Percentiles rank a stretch among this genome's conserved stretches.
These are phyloP conservation scores for Timema cristinae DNA, from an alignment of 2,888 invertebrate species.

Conservation along the genomic window DNA sequence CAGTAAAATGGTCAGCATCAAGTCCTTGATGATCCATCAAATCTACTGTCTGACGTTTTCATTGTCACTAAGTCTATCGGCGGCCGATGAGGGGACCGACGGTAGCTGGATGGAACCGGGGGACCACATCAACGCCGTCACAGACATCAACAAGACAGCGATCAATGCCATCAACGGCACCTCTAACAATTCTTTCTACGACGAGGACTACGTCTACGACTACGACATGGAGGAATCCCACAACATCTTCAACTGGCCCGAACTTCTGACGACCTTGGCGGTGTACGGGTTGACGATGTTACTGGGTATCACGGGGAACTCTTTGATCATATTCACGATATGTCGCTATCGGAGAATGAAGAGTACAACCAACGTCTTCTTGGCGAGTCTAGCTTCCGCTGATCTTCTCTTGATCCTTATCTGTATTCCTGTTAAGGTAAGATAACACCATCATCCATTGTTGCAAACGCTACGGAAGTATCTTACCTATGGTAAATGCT, in stretches of 20 bases:
- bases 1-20: too few relatives aligned
- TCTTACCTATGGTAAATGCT: too few relatives aligned
- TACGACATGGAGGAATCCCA: slow-evolving; percentile 51
- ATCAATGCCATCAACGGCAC: too few relatives aligned
- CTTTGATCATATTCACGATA: slow-evolving; percentile 55
- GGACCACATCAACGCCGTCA: too few relatives aligned
- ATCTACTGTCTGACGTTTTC: too few relatives aligned
- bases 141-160: too few relatives aligned
- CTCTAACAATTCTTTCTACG: background rate
- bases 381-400: slow-evolving; percentile 63
- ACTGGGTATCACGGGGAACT: slow-evolving; percentile 57
- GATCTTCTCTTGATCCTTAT: slow-evolving; percentile 64
- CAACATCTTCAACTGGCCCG: slow-evolving; percentile 50
- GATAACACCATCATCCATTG: too few relatives aligned
- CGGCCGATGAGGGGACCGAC: too few relatives aligned
- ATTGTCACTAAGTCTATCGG: too few relatives aligned
- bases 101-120: too few relatives aligned
- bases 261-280: slow-evolving; percentile 53
- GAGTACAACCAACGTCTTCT: slow-evolving; percentile 62
- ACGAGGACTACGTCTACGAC: slow-evolving; percentile 41
- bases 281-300: slow-evolving; percentile 58
- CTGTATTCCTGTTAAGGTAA: slow-evolving; percentile 68
- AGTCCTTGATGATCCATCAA: too few relatives aligned
- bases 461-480: too few relatives aligned
- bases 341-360: slow-evolving; percentile 53